These are phyloP conservation scores for Chanos chanos DNA, from an alignment of 2,797 vertebrate genomes.

Conservation along the genomic window DNA sequence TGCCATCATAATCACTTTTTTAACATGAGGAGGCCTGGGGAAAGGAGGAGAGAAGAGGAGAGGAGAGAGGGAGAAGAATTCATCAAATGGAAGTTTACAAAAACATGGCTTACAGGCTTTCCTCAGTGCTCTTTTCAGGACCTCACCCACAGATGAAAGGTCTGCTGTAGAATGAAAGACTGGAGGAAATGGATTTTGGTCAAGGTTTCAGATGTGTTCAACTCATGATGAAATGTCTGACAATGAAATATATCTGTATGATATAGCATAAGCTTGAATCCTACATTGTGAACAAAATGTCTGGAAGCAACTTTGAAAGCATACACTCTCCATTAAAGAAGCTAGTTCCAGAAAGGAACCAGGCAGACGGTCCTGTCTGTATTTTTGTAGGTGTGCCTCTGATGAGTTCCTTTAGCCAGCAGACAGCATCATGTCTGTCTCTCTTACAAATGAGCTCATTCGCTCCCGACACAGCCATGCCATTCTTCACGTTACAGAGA, in stretches of 20 bases:
- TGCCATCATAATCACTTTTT: too few species aligned
- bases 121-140: too few species aligned
- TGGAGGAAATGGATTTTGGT: background rate
- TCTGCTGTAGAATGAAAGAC: too few species aligned
- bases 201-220: background rate
- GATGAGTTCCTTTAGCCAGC: slow-evolving; percentile 48
- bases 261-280: too few species aligned
- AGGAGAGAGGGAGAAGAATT: background rate
- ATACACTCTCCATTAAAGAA: too few species aligned
- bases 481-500: slow-evolving; percentile 25
- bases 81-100: background rate
- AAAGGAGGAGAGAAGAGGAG: background rate
- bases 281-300: too few species aligned
- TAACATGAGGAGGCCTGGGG: background rate
- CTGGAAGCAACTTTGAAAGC: too few species aligned
- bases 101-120: too few species aligned
- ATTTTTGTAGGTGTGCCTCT: slow-evolving; percentile 54
- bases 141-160: too few species aligned
- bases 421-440: slow-evolving; percentile 40
- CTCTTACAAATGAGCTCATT: slow-evolving; percentile 28
- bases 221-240: too few species aligned
- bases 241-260: too few species aligned
- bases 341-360: too few species aligned
- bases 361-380: background rate
- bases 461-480: slow-evolving; percentile 18